Base-by-base conservation (phyloP, 2,113 vertebrate genomes). In the Synchiropus splendidus region DNA sequence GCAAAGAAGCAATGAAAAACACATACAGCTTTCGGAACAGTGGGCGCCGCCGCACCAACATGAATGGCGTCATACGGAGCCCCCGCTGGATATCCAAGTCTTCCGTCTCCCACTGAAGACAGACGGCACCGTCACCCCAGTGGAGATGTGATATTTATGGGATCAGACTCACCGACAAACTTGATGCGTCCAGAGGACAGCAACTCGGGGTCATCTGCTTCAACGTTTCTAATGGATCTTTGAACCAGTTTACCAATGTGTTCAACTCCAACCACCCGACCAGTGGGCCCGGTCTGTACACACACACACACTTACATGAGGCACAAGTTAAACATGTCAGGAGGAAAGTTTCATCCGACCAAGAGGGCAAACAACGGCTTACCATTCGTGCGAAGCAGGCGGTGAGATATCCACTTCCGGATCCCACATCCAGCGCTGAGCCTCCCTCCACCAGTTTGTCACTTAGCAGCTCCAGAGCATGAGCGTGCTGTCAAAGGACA, bases 381-480 rank as follows among this genome's bases (percentile, higher is more conserved):
- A 93, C 92, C 92, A 94, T 92, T 66, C 89, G 86, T 48, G 90
- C 89, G 42, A 94, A 90, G 74, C 91, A 94, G 1, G 87, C 86
- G 0, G 91, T 90, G 27, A 94, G 89, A 51, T 91, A 94, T 13
- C 90, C 92, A 2, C 92, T 94, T 17, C 92, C 92, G 36, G 92
- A 92, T 1, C 92, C 92, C n/a, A 94, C 89, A 61, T 94, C 92
- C 67, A 94, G 55, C 0, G 83, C 90, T 0, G 82, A 86, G 0
- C 88, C 89, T 8, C 90, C 90, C 72, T 91, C 89, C 33, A 72
- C 79, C 27, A 94, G 83, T 64, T 87, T 88, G 41, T 91, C 89
- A 72, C 87, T 87, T 15, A 94, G 69, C 52, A 92, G 46, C 46
- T 93, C 91, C 75, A 94, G 72, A 0, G 89, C 89, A 1, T 92